Base-by-base conservation (phyloP, 1,140 invertebrate species). In the Drosophila dunni region DNA sequence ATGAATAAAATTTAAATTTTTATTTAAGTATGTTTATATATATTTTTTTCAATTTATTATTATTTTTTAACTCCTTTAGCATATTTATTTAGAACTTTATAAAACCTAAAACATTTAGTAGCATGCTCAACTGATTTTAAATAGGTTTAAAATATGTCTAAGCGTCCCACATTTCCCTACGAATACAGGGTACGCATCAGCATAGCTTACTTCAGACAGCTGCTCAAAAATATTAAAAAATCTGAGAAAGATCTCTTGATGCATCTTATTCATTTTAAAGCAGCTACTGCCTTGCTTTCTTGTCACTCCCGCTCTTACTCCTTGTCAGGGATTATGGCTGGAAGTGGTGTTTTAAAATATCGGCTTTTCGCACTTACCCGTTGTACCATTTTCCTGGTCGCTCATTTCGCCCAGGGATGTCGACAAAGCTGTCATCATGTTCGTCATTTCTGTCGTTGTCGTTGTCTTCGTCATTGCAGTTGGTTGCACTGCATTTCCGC, bases 311-410 rank as follows among this genome's bases (percentile, higher is more conserved):
- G 9, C 20, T 36, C 29, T 7, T 40, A 7, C 58, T n/a, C 15
- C 44, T 53, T 58, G 51, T 50, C 61, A 57, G 10, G 38, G 46
- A 77, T 75, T 61, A 67, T 61, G 64, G 48, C 24, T 15, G 3
- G 11, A 17, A 3, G 36, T 5, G 9, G 51, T 17, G 58, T 29
- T 51, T 58, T 10, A 15, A 9, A 24, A 60, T 48, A 46, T 17
- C n/a, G 11, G 29, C n/a, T 71, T 73, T 64, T 76, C 67, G 53
- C 76, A 91, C 86, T 90, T 79, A 90, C 86, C 86, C 66, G 86
- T 90, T 51, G 86, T 91, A 36, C 86, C 86, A 60, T 91, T 90
- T 15, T 90, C 86, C 11, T 81, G 67, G 10, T 79, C 86, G 61
- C 78, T 83, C 45, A 85, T 65, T 46, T 91, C 86, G 45, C 33